phyloP scores from a whole-genome alignment of 2,113 vertebrate genomes.

The Ibidorhyncha struthersii region DNA sequence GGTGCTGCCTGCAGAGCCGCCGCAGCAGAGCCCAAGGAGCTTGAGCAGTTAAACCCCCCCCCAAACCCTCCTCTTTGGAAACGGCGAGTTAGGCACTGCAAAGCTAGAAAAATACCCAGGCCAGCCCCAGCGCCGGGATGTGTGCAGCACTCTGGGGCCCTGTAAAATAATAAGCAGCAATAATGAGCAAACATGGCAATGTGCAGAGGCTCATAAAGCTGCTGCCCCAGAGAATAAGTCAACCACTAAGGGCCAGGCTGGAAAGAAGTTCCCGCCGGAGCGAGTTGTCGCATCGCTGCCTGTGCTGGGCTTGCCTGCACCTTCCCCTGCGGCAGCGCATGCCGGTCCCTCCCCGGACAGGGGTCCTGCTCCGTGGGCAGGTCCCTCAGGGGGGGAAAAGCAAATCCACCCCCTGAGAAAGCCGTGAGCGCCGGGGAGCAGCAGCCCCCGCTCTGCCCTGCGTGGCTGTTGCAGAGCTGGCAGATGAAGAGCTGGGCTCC shows the following conservation, averaged over 20 bases:
- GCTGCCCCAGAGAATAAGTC: not conserved
- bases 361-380: accelerated
- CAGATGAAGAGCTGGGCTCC: not conserved
- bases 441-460: not conserved
- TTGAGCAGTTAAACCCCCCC: not conserved
- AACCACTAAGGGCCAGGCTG: not conserved
- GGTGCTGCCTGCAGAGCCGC: not conserved
- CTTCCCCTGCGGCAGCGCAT: accelerated
- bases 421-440: accelerated
- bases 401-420: not conserved
- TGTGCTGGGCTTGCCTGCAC: not conserved
- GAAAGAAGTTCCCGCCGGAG: not conserved
- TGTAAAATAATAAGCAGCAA: not conserved
- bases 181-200: not conserved
- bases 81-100: accelerated
- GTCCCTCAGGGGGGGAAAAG: accelerated
- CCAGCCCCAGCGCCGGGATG: not conserved
- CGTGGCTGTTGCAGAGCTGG: not conserved
- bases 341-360: not conserved
- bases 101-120: not conserved
- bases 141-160: not conserved
- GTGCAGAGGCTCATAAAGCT: not conserved
- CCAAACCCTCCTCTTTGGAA: not conserved
- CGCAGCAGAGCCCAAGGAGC: not conserved
- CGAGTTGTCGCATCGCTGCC: accelerated